Evolutionary conservation across 1,140 invertebrate genomes (phyloP), one percentile per base, ranked within the genome.

Genomic region (Agraylea sexmaculata): DNA sequence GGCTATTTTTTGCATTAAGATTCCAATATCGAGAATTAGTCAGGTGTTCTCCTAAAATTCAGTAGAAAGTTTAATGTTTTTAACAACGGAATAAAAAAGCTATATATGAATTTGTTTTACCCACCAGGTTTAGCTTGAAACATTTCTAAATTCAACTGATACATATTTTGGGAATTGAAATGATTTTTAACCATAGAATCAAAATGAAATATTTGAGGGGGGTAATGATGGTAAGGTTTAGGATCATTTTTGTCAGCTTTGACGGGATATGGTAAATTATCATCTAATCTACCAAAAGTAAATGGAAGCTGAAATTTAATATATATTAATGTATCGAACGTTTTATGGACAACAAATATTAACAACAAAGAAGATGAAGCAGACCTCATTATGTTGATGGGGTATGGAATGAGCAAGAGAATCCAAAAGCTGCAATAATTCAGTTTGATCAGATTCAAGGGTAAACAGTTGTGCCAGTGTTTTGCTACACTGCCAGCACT

Each of bases 261-360:
- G 11, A 43, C 52, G 4, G 55, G 58, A 21, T 58, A 58, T 20
- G 62, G 62, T 19, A 66, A 43, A 58, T 66, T 65, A 35, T 65
- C 53, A 52, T 64, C 52, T 0, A 66, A 43, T 11, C 60, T 47
- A 10, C 63, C 65, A 57, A 64, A 66, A 31, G 58, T 55, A 42
- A 66, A 68, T 25, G 65, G 65, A 40, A 55, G 59, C 63, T 65
- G 47, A 47, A 60, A 61, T n/a, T n/a, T n/a, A n/a, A n/a, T n/a
- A n/a, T n/a, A n/a, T n/a, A n/a, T n/a, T n/a, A n/a, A n/a, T n/a
- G n/a, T n/a, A n/a, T n/a, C n/a, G n/a, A n/a, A n/a, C n/a, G n/a
- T n/a, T n/a, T n/a, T n/a, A n/a, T n/a, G n/a, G n/a, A n/a, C n/a
- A n/a, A n/a, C n/a, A n/a, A n/a, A n/a, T n/a, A n/a, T n/a, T n/a